phyloP scores from a whole-genome alignment of 1,140 invertebrate species.

The Sycophaga agraensis region DNA sequence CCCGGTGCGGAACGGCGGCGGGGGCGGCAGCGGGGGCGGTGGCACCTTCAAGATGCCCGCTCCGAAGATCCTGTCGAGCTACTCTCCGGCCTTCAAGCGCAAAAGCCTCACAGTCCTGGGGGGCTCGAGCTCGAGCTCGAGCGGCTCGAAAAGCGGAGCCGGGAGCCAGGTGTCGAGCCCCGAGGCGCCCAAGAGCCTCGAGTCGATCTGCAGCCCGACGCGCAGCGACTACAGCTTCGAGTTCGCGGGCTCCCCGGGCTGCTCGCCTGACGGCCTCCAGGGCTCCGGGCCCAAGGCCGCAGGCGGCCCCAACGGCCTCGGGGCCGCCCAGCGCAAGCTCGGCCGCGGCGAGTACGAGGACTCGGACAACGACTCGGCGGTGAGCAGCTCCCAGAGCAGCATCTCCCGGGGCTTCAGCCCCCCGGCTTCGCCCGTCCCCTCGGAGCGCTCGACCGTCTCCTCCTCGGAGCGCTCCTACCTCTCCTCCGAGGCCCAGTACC shows the following conservation, averaged over 20 bases:
- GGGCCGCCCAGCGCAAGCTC: conserved; percentile 3
- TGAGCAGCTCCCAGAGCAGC: conserved; percentile 73
- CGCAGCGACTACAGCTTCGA: conserved; percentile 60
- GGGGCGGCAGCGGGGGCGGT: too few relatives aligned
- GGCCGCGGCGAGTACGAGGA: conserved; percentile 61
- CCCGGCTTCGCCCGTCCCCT: conserved; percentile 57
- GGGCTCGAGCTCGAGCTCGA: neutral
- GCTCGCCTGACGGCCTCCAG: conserved; percentile 44
- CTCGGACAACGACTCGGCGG: conserved; percentile 83
- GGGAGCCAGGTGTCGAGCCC: conserved; percentile 32
- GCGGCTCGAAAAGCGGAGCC: conserved; percentile 3
- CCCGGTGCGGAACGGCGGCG: conserved; percentile 40
- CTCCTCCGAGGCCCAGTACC: conserved; percentile 36
- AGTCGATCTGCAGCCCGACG: conserved; percentile 64
- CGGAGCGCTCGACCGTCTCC: conserved; percentile 46
- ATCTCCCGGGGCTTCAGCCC: conserved; percentile 72
- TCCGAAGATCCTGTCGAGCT: conserved; percentile 68
- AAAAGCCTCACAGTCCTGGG: conserved; percentile 64
- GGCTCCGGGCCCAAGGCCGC: too few relatives aligned
- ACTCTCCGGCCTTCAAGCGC: conserved; percentile 80
- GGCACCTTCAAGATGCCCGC: conserved; percentile 49
- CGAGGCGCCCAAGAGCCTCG: conserved; percentile 60
- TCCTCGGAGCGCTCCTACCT: conserved; percentile 46
- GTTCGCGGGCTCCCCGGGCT: conserved; percentile 44
- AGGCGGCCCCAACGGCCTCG: neutral